A percentile compares a stretch with the other conserved stretches of the same genome.
Evolutionary conservation across 2,888 invertebrate species (phyloP).

Genomic region (Cephus runcator): DNA sequence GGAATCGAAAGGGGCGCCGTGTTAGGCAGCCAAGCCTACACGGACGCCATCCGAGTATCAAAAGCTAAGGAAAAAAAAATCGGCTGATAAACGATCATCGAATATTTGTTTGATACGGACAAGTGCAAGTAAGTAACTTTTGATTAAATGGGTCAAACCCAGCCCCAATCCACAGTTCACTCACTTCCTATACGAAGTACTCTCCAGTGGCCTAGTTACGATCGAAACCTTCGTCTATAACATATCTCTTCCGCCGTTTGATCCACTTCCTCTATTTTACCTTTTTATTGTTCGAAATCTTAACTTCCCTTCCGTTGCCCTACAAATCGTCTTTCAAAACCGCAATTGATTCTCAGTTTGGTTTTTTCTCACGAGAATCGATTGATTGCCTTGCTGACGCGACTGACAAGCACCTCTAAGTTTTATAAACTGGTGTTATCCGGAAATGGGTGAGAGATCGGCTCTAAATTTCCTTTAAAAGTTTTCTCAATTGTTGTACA

Average conservation of each 20-base stretch:
- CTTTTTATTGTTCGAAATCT: neutral
- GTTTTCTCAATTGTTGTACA: neutral
- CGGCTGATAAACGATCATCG: neutral
- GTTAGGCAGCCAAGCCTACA: constrained; percentile 52
- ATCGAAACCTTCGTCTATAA: neutral
- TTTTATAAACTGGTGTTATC: neutral
- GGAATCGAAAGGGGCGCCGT: constrained; percentile 49
- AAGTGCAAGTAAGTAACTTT: constrained; percentile 15
- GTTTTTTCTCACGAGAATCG: constrained; percentile 13
- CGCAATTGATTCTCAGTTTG: neutral
- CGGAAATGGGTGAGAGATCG: neutral
- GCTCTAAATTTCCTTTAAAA: neutral
- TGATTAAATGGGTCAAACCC: constrained; percentile 50
- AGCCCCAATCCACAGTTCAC: constrained; percentile 33
- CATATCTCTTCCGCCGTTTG: neutral
- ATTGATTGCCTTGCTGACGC: constrained; percentile 27
- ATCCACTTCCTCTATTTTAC: neutral
- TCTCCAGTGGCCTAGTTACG: constrained; percentile 18
- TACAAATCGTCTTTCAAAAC: neutral
- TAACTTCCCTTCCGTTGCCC: neutral
- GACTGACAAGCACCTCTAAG: neutral
- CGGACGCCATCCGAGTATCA: constrained; percentile 39
- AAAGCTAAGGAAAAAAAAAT: neutral
- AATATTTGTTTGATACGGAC: constrained; percentile 2
- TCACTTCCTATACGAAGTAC: constrained; percentile 15